Evolutionary conservation across 2,888 invertebrate genomes (phyloP).

Genomic region (Drosophila greeni): DNA sequence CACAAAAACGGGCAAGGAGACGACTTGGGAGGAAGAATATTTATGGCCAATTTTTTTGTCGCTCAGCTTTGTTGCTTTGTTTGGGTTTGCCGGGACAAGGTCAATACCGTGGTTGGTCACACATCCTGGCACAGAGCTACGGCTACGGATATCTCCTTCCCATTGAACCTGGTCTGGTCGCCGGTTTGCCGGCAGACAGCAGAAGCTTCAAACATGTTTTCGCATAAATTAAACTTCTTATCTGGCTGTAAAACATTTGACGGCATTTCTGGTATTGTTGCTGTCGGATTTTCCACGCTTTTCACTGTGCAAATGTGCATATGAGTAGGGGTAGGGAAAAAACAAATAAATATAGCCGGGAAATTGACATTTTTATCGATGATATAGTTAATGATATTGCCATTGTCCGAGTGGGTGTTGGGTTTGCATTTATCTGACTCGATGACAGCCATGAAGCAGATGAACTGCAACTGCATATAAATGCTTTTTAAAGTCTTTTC

Average conservation of each 20-base stretch:
- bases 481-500: constrained; percentile 3
- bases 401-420: constrained; percentile 24
- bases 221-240: constrained; percentile 76
- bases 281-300: constrained; percentile 34
- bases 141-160: constrained; percentile 11
- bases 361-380: constrained; percentile 61
- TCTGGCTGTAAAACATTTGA: constrained; percentile 73
- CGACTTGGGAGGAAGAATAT: constrained; percentile 44
- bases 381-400: constrained; percentile 61
- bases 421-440: constrained; percentile 4
- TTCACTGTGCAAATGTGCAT: constrained; percentile 54
- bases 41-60: constrained; percentile 52
- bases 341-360: constrained; percentile 53
- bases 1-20: constrained; percentile 56
- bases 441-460: constrained; percentile 13
- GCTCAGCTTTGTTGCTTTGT: constrained; percentile 19
- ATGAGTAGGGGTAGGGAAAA: constrained; percentile 31
- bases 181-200: constrained; percentile 20
- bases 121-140: constrained; percentile 43
- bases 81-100: constrained; percentile 55
- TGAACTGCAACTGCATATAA: constrained; percentile 2
- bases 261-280: constrained; percentile 51
- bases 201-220: constrained; percentile 70
- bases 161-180: constrained; percentile 19
- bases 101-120: constrained; percentile 60